Evolutionary conservation across 2,888 invertebrate genomes (phyloP), one percentile per base, ranked within the genome.

Genomic region (Parthenolecanium corni): DNA sequence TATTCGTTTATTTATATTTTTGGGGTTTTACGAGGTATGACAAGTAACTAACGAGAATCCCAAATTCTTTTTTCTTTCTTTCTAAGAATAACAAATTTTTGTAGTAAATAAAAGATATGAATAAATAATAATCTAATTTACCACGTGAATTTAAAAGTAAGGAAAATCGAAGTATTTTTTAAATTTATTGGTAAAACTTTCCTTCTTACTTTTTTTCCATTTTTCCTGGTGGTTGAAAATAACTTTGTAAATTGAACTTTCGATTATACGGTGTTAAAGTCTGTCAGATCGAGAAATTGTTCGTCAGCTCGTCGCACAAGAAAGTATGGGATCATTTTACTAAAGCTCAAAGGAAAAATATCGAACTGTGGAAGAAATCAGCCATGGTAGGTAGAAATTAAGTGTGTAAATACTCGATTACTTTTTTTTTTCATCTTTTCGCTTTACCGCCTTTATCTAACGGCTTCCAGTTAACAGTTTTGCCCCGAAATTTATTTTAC

Each of bases 311-410:
- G 75, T 87, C 86, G 78, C 93, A 93, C 81, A 94, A 95, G 84
- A 93, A 93, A 79, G 92, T 91, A 77, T 95, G 95, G 95, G 95
- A 95, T 85, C 95, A 95, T 85, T 95, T 96, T 85, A 93, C 93
- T 79, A 95, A 95, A 82, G 90, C 94, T 71, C 95, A 95, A 79
- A 82, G 95, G 80, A 95, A 95, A 85, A 94, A 94, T 82, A 90
- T 96, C 78, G 93, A 94, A 79, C 84, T 88, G 75, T 95, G 95
- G 96, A 90, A 89, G 80, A 94, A 90, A 81, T 90, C 92, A 80
- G 87, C 90, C 66, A 84, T 86, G 90, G 95, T 94, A 86, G 82
- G 79, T 78, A 71, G 69, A 65, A 65, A 66, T 67, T 52, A 42
- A 51, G 65, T 57, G 44, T 20, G 40, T 61, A 40, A 61, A 11